Evolutionary conservation across 2,113 vertebrate genomes (phyloP).

Genomic region (Muscicapa adusta): DNA sequence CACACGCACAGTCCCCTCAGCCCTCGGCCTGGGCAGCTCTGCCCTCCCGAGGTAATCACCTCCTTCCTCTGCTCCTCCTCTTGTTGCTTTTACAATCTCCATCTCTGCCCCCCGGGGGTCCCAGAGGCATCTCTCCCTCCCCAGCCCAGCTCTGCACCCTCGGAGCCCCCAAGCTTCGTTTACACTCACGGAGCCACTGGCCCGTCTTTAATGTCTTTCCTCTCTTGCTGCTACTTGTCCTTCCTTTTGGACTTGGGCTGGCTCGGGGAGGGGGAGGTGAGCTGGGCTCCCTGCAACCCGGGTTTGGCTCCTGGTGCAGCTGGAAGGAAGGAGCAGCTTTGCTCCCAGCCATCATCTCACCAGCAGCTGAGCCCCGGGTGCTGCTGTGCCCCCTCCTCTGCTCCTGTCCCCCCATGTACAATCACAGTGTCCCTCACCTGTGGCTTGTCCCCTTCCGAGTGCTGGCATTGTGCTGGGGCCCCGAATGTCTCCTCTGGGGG

Average conservation of each 20-base stretch:
- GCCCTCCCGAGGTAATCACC: background rate
- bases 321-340: background rate
- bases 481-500: background rate
- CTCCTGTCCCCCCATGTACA: background rate
- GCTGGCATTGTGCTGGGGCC: background rate
- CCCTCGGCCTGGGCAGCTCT: background rate
- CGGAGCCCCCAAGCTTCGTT: background rate
- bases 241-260: background rate
- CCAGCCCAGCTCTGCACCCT: background rate
- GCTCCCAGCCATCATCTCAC: constrained; percentile 17
- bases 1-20: constrained; percentile 51
- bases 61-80: background rate
- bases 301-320: background rate
- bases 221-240: constrained; percentile 51
- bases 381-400: background rate
- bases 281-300: background rate
- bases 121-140: background rate
- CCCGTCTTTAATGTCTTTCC: background rate
- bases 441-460: background rate
- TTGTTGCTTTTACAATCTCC: constrained; percentile 40
- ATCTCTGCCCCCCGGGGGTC: background rate
- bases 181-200: background rate
- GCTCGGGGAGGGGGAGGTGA: background rate
- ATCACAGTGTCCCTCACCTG: background rate
- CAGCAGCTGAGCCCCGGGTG: background rate